Evolutionary conservation across 2,113 vertebrate species (phyloP).

Genomic region (Ophthalmolycus amberensis): DNA sequence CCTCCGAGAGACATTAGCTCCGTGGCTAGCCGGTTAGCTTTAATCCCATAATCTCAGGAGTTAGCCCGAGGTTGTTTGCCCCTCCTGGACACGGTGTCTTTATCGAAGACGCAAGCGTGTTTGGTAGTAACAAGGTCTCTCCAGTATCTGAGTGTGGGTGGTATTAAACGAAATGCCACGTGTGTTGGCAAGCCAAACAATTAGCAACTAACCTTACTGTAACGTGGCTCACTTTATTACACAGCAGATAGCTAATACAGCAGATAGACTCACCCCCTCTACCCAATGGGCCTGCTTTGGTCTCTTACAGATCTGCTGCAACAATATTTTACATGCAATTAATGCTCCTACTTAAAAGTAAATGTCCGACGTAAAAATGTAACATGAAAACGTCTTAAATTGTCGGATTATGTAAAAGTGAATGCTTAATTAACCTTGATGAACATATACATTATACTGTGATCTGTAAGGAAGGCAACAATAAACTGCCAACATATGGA

Average conservation of each 20-base stretch:
- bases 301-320: neutral
- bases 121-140: neutral
- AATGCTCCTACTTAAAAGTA: too few relatives aligned
- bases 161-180: neutral
- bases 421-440: neutral
- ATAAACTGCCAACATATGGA: neutral
- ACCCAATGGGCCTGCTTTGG: neutral
- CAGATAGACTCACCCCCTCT: neutral
- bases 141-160: neutral
- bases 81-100: neutral
- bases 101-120: neutral
- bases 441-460: neutral
- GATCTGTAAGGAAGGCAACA: neutral
- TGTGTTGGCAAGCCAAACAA: neutral
- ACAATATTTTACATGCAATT: too few relatives aligned
- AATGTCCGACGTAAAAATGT: neutral
- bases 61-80: constrained; percentile 12
- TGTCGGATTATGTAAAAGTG: too few relatives aligned
- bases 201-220: neutral
- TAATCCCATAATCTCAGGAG: constrained; percentile 80
- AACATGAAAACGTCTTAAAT: too few relatives aligned
- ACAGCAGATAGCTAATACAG: neutral
- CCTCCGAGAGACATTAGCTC: constrained; percentile 48
- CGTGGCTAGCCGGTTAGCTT: constrained; percentile 55
- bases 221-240: neutral